Evolutionary conservation across 2,113 vertebrate species (phyloP).

Genomic region (Pungitius pungitius): DNA sequence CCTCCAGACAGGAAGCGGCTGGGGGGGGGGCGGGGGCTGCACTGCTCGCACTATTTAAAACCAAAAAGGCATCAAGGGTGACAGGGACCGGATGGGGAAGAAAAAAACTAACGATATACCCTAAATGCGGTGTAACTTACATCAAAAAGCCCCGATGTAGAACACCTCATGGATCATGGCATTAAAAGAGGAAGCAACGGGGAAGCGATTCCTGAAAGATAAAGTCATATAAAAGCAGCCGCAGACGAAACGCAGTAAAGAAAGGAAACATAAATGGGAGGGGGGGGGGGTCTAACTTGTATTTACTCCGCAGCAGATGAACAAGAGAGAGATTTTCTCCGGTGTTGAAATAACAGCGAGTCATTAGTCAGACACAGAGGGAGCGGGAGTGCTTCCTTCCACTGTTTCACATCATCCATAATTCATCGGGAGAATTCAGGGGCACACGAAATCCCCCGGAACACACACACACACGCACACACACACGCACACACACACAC

Average conservation of each 20-base stretch:
- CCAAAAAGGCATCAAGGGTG: not conserved
- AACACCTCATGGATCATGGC: not conserved
- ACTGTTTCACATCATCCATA: conserved; percentile 42
- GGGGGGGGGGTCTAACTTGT: no score
- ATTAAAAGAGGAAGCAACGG: not conserved
- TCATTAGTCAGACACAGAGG: conserved; percentile 14
- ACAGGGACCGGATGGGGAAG: not conserved
- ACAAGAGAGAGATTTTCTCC: conserved; percentile 6
- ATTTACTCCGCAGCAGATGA: not conserved
- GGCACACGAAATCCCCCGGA: conserved; percentile 36
- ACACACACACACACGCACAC: conserved; percentile 10
- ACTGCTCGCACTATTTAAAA: not conserved
- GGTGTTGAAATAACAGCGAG: not conserved
- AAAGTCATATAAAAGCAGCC: not conserved
- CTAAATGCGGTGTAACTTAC: not conserved
- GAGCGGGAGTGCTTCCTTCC: not conserved
- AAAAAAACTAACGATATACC: not conserved
- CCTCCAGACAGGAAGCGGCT: not conserved
- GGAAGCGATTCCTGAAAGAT: not conserved
- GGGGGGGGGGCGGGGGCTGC: no score
- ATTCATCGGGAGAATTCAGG: conserved; percentile 48
- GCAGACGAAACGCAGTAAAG: not conserved
- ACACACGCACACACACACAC: not conserved
- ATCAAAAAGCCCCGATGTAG: not conserved
- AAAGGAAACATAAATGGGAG: not conserved